These are phyloP conservation scores for Antidorcas marsupialis DNA, from an alignment of 2,113 vertebrate species.

Conservation along the genomic window DNA sequence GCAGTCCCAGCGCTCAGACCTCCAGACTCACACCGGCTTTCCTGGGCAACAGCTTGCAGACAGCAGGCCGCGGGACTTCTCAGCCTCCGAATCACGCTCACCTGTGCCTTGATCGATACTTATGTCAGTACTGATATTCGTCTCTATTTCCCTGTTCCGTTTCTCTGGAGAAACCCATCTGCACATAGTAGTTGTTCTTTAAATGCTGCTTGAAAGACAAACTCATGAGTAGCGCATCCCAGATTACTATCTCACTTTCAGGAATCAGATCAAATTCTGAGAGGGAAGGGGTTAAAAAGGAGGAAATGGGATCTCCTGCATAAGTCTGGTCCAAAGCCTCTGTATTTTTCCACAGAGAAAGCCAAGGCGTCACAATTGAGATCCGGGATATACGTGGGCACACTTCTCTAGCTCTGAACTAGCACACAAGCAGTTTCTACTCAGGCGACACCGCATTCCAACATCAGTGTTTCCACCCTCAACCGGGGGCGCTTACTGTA, in stretches of 20 bases:
- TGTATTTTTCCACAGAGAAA: neutral
- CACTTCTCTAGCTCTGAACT: neutral
- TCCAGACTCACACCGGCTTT: neutral
- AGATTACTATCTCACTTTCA: neutral
- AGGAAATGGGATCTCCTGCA: neutral
- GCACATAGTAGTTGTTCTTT: neutral
- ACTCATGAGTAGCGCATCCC: neutral
- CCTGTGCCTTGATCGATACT: neutral
- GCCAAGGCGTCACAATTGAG: neutral
- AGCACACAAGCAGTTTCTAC: neutral
- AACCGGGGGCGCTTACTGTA: neutral
- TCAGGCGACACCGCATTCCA: neutral
- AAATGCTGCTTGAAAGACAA: neutral
- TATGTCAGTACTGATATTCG: neutral
- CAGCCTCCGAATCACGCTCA: neutral
- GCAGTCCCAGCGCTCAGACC: neutral
- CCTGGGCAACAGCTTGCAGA: neutral
- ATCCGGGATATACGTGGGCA: neutral
- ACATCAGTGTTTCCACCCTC: neutral
- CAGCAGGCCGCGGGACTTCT: neutral
- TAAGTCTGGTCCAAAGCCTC: neutral
- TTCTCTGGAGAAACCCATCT: neutral
- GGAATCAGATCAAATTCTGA: conserved; percentile 2
- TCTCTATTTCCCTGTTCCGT: neutral
- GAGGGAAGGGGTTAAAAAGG: neutral